Percentiles rank a stretch among this genome's conserved stretches.
Evolutionary conservation across 2,797 vertebrate species (phyloP).

Genomic region (Limosa lapponica): DNA sequence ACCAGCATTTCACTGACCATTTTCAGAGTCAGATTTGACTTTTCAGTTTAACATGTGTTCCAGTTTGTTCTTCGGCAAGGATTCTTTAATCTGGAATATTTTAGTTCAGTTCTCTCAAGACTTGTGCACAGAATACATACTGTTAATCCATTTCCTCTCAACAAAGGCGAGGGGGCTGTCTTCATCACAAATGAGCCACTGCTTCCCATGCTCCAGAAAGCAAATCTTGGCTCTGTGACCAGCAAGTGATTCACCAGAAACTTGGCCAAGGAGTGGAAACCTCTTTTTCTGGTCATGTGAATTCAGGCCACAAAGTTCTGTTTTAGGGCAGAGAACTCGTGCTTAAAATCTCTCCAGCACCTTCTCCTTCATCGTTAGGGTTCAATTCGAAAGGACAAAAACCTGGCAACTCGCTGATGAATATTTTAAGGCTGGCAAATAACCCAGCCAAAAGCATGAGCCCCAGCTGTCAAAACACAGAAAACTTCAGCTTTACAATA

Average conservation of each 20-base stretch:
- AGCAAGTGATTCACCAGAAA: slow-evolving; percentile 65
- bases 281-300: slow-evolving; percentile 42
- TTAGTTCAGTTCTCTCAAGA: neutral
- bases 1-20: neutral
- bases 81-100: slow-evolving; percentile 1
- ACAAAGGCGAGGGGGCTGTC: neutral
- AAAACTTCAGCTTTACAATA: slow-evolving; percentile 68
- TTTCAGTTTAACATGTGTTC: neutral
- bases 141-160: slow-evolving; percentile 66
- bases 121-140: neutral
- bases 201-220: slow-evolving; percentile 36
- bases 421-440: slow-evolving; percentile 67
- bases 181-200: neutral
- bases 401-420: slow-evolving; percentile 41
- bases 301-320: slow-evolving; percentile 36
- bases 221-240: slow-evolving; percentile 23
- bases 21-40: neutral
- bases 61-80: neutral
- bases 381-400: slow-evolving; percentile 48
- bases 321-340: neutral
- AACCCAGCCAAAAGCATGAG: slow-evolving; percentile 61
- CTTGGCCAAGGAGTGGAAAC: slow-evolving; percentile 18
- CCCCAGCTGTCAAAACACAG: slow-evolving; percentile 72
- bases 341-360: slow-evolving; percentile 47
- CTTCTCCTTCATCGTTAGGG: slow-evolving; percentile 22